Conservation (phyloP, 2,113 vertebrate species). For the Notothenia coriiceps region DNA sequence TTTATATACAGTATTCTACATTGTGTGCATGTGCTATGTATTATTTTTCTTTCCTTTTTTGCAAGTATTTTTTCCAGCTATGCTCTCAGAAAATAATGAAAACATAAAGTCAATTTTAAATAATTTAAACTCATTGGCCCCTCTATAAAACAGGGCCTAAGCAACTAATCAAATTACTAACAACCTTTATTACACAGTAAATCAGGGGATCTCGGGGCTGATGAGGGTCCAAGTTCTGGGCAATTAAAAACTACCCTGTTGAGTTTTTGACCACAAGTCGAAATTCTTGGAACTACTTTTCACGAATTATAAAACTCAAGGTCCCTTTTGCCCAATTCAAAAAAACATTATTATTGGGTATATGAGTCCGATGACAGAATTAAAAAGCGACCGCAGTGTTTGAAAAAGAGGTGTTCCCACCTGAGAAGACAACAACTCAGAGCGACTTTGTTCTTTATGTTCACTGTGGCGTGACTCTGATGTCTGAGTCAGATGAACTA, state of each 20-base stretch:
- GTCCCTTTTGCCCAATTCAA: background rate
- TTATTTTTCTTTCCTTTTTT: too few relatives aligned
- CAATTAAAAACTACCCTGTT: background rate
- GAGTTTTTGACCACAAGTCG: background rate
- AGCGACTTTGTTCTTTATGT: background rate
- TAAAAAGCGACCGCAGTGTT: background rate
- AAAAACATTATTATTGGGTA: background rate
- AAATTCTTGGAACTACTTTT: background rate
- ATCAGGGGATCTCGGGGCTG: background rate
- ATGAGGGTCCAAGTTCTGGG: background rate
- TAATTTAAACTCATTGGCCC: too few relatives aligned
- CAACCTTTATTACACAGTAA: background rate
- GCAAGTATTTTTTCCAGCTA: too few relatives aligned
- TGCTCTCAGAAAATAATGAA: too few relatives aligned
- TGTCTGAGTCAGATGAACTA: conserved; percentile 5
- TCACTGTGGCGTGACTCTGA: conserved; percentile 5
- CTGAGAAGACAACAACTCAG: background rate
- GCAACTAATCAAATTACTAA: background rate
- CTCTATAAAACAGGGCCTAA: too few relatives aligned
- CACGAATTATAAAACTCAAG: background rate
- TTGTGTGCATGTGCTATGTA: too few relatives aligned
- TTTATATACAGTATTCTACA: too few relatives aligned
- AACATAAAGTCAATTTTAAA: too few relatives aligned
- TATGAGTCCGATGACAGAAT: background rate
- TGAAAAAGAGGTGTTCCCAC: background rate